Base-by-base conservation (phyloP, 2,888 invertebrate genomes). In the Diaphora mendica region DNA sequence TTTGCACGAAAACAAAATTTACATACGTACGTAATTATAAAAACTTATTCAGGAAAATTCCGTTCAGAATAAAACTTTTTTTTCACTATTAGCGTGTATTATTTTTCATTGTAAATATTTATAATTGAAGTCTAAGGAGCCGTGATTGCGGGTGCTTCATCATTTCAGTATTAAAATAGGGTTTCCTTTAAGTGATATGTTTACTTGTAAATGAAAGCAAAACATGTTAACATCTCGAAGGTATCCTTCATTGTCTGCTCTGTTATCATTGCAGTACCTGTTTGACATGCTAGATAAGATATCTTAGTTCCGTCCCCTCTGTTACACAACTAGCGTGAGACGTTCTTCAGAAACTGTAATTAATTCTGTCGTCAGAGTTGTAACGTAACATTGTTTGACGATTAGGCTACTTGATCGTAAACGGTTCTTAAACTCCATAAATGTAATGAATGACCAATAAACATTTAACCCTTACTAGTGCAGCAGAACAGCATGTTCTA, bases 261-360 rank as follows among this genome's bases (percentile, higher is more conserved):
- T 72, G 80, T 85, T 83, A 85, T 84, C 83, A 71, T 73, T 72
- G 80, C 80, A 86, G 85, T 86, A 83, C 85, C 81, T 83, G 83
- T 82, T 79, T 76, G 81, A 82, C 79, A 83, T 84, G 70, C 73
- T 74, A 75, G 89, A 91, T 91, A 89, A 85, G 83, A 79, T 90
- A 90, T 90, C 88, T 82, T 75, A 79, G 81, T 86, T 88, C 84
- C 86, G 87, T 81, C 82, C 80, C 79, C 76, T 74, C 79, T 74
- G 75, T 84, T 85, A 89, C 86, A 87, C 85, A 84, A 82, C 73
- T 73, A 76, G 70, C 77, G 81, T 69, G 79, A 81, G 78, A 76
- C 73, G 78, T 72, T 79, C 71, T 77, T 81, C 78, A 83, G 68
- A 86, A 84, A 85, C 79, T 83, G 79, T 86, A 85, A 87, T 87